Percentiles rank a stretch among this genome's conserved stretches.
Evolutionary conservation across 2,888 invertebrate species (phyloP).

Genomic region (Dasypogon diadema): DNA sequence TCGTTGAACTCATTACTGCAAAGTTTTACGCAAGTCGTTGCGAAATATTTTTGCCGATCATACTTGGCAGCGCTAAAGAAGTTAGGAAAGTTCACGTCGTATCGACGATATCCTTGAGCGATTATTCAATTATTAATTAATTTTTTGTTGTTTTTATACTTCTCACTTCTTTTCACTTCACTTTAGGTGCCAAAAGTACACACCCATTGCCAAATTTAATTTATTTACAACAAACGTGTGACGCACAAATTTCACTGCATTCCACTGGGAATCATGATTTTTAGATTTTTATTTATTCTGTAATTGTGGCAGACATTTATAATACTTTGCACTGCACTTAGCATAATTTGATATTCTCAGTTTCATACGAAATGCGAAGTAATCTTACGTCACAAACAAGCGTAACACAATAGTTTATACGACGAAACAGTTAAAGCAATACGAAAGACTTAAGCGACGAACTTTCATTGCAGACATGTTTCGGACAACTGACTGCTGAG

Average conservation of each 20-base stretch:
- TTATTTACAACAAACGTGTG: not conserved
- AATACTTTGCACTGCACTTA: conserved; percentile 8
- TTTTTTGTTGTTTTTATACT: not conserved
- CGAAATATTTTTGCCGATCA: not conserved
- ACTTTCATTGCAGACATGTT: conserved; percentile 49
- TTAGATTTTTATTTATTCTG: not conserved
- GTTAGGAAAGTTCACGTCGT: not conserved
- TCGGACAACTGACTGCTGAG: conserved; percentile 3
- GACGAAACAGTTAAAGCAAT: conserved; percentile 39
- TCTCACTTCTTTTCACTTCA: conserved; percentile 27
- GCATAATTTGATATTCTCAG: not conserved
- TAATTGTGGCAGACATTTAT: conserved; percentile 1
- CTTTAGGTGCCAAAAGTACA: conserved; percentile 13
- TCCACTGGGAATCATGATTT: not conserved
- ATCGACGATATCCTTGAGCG: conserved; percentile 18
- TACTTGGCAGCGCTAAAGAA: conserved; percentile 11
- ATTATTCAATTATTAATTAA: not conserved
- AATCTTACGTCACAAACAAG: conserved; percentile 5
- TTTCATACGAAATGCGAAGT: not conserved
- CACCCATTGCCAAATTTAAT: conserved; percentile 33
- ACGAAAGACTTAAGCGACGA: conserved; percentile 57
- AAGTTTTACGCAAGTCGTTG: conserved; percentile 34
- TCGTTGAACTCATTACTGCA: not conserved
- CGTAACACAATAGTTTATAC: not conserved
- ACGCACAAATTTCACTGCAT: conserved; percentile 41